Base-by-base conservation (phyloP, 2,113 vertebrate species). In the Chloroceryle aenea region DNA sequence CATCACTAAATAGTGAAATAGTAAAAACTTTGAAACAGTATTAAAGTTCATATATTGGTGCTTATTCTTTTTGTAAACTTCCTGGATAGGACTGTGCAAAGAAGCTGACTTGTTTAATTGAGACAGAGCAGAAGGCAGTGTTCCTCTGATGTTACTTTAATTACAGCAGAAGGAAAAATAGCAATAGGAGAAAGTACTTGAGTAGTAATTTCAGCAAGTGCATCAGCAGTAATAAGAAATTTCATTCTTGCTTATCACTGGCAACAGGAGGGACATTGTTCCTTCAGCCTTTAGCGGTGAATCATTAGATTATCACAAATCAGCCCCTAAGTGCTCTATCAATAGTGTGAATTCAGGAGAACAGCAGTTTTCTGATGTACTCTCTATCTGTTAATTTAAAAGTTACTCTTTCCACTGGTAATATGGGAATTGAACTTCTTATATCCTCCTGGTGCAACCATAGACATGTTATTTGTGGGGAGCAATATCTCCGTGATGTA, bases 121-220 rank as follows among this genome's bases (percentile, higher is more conserved):
- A 95, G 85, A 56, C 69, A 38, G 26, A 50, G 61, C 52, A 88
- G 62, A 95, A 92, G n/a, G 68, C 43, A 87, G 32, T 79, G 75
- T 63, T 96, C 72, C 53, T 95, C 85, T 92, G 69, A 72, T 91
- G 58, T 42, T 93, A 68, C 72, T 95, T 91, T 85, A 95, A 95
- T 95, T 96, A 85, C 67, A 96, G 81, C 47, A 93, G 76, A 93
- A 85, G 62, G 50, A 93, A 90, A 94, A 94, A 56, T 45, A 71
- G 73, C 43, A 91, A 72, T 22, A 82, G 50, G 38, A 81, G 45
- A 74, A 83, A 66, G 78, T 59, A 85, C 68, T 91, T 85, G 56
- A 84, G 79, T 62, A 79, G 93, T 85, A 94, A 90, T 95, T 96
- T 95, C 73, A 85, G 75, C 90, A 95, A 86, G 89, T 95, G 85